These are phyloP conservation scores for Trinectes maculatus DNA, from an alignment of 2,113 vertebrate species.

Conservation along the genomic window DNA sequence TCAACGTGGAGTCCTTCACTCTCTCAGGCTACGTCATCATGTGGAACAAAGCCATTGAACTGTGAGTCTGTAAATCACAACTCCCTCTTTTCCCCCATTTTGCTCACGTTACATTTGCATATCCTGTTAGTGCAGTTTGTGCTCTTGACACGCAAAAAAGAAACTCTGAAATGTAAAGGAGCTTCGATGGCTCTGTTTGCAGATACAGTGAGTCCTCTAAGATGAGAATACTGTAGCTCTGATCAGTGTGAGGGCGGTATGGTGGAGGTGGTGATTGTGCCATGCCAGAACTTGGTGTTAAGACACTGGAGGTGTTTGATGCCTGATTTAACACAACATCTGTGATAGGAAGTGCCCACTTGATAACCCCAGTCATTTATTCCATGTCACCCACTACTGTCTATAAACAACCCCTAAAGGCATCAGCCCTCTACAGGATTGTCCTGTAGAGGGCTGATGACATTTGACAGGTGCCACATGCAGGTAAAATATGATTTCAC, in stretches of 20 bases:
- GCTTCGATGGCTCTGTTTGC: conserved; percentile 2
- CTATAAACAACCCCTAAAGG: conserved; percentile 27
- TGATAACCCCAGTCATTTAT: conserved; percentile 26
- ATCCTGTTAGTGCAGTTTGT: conserved; percentile 21
- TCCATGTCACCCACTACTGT: conserved; percentile 32
- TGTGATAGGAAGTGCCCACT: conserved; percentile 50
- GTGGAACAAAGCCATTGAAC: conserved; percentile 99
- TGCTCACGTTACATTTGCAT: neutral
- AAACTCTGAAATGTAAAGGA: conserved; percentile 39
- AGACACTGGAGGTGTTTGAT: conserved; percentile 53
- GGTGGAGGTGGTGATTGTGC: conserved; percentile 44
- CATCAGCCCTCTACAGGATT: conserved; percentile 19
- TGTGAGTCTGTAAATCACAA: conserved; percentile 86
- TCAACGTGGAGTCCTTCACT: conserved; percentile 98
- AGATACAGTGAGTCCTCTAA: conserved; percentile 37
- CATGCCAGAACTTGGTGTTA: conserved; percentile 40
- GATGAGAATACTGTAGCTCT: conserved; percentile 31
- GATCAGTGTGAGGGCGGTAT: conserved; percentile 37
- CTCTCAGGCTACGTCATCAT: conserved; percentile 99
- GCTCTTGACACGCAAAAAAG: conserved; percentile 28
- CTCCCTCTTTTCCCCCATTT: neutral
- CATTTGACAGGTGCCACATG: neutral
- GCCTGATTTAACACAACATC: conserved; percentile 42
- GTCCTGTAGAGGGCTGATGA: conserved; percentile 3
- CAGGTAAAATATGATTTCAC: neutral